These are phyloP conservation scores for Seriola quinqueradiata DNA, from an alignment of 2,113 vertebrate species.

Conservation along the genomic window DNA sequence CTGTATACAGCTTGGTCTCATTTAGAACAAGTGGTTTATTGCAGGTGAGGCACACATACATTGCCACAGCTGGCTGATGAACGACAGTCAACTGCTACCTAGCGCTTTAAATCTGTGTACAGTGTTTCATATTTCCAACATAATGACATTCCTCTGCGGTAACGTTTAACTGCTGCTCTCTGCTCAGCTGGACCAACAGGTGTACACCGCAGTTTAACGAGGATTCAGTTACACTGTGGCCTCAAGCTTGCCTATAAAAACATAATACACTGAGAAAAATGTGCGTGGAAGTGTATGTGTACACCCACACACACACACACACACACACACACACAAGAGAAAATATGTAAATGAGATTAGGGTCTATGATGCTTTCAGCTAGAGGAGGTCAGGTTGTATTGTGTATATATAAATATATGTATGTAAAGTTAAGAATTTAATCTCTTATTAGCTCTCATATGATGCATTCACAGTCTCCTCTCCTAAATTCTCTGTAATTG, in stretches of 20 bases:
- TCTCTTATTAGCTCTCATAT: neutral
- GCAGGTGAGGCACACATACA: no score
- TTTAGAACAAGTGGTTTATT: no score
- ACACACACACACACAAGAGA: neutral
- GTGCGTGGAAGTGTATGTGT: neutral
- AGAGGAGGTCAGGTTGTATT: conserved; percentile 20
- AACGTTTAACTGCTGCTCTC: conserved; percentile 22
- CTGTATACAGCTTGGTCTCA: no score
- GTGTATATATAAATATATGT: neutral
- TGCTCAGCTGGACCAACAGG: conserved; percentile 39
- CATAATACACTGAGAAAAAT: conserved; percentile 49
- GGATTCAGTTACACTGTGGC: conserved; percentile 35
- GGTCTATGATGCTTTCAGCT: neutral
- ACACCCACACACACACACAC: neutral
- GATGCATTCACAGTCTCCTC: neutral
- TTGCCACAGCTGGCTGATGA: neutral
- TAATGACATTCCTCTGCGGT: conserved; percentile 12
- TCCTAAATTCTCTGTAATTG: neutral
- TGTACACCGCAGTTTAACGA: conserved; percentile 48
- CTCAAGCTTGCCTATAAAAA: conserved; percentile 54
- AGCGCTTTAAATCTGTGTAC: neutral
- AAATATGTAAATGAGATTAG: conserved; percentile 22
- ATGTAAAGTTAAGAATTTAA: conserved; percentile 15
- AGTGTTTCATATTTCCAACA: conserved; percentile 26
- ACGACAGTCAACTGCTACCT: neutral